Conservation (phyloP, 2,888 invertebrate species). For the Eupithecia subfuscata region DNA sequence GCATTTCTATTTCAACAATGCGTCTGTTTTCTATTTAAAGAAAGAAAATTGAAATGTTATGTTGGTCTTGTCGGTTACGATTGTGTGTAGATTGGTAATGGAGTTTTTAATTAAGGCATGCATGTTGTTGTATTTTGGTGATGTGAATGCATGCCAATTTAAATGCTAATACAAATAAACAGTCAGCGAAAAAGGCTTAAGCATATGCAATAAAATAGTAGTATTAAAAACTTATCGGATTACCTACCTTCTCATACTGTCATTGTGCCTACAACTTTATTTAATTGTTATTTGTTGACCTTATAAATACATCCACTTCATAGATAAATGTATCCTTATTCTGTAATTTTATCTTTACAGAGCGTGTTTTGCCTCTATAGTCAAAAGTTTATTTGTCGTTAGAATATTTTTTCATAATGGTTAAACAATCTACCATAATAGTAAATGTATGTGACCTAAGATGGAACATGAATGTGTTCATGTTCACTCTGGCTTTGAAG, state of each 20-base stretch:
- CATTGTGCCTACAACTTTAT: no score
- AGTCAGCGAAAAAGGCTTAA: neutral
- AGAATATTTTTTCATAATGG: neutral
- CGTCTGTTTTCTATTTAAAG: slow-evolving; percentile 50
- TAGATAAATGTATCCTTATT: no score
- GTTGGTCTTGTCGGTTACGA: slow-evolving; percentile 28
- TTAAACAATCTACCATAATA: neutral
- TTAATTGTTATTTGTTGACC: no score
- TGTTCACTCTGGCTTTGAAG: neutral
- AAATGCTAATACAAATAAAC: neutral
- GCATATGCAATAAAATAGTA: no score
- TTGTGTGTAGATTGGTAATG: neutral
- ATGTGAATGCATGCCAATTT: neutral
- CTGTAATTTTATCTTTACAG: neutral
- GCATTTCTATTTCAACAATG: slow-evolving; percentile 48
- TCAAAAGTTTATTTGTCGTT: no score
- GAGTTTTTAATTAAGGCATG: neutral
- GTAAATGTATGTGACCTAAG: neutral
- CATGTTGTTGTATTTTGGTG: neutral
- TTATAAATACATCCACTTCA: no score
- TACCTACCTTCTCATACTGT: no score
- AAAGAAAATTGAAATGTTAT: slow-evolving; percentile 53
- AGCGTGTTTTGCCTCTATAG: neutral
- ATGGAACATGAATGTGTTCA: neutral
- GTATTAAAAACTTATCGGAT: no score